These are phyloP conservation scores for Eleutherodactylus coqui DNA, from an alignment of 2,797 vertebrate genomes.

Conservation along the genomic window DNA sequence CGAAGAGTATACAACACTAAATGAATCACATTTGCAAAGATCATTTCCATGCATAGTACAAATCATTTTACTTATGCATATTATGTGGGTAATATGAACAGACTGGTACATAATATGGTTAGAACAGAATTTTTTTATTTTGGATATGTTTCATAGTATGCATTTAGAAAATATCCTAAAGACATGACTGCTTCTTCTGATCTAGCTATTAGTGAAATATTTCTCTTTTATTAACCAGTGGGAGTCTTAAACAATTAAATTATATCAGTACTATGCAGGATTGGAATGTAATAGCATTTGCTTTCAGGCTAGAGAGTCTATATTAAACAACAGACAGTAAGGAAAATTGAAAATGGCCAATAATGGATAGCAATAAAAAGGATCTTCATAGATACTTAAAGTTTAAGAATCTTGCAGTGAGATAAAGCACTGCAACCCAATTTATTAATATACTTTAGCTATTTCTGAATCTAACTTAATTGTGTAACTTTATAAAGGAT, in stretches of 20 bases:
- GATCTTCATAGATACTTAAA: not conserved
- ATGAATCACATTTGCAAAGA: slow-evolving; percentile 36
- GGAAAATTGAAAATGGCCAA: not conserved
- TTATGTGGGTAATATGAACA: not conserved
- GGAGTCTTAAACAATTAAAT: slow-evolving; percentile 31
- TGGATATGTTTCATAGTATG: not conserved
- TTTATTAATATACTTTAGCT: not conserved
- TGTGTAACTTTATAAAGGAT: not conserved
- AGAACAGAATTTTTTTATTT: slow-evolving; percentile 3
- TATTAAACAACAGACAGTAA: slow-evolving; percentile 26
- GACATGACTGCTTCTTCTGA: not conserved
- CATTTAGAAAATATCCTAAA: not conserved
- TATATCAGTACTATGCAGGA: not conserved
- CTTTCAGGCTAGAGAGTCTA: not conserved
- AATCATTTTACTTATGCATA: slow-evolving; percentile 17
- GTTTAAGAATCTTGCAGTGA: not conserved
- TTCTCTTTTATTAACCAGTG: not conserved
- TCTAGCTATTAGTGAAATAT: slow-evolving; percentile 4
- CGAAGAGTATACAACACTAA: slow-evolving; percentile 16
- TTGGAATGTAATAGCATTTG: not conserved
- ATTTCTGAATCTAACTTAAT: not conserved
- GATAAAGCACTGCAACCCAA: not conserved
- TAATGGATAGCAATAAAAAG: slow-evolving; percentile 4
- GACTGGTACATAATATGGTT: not conserved
- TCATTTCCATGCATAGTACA: not conserved